Percentiles rank a stretch among this genome's conserved stretches.
phyloP scores from a whole-genome alignment of 1,140 invertebrate genomes.

The Drosophila aff. region DNA sequence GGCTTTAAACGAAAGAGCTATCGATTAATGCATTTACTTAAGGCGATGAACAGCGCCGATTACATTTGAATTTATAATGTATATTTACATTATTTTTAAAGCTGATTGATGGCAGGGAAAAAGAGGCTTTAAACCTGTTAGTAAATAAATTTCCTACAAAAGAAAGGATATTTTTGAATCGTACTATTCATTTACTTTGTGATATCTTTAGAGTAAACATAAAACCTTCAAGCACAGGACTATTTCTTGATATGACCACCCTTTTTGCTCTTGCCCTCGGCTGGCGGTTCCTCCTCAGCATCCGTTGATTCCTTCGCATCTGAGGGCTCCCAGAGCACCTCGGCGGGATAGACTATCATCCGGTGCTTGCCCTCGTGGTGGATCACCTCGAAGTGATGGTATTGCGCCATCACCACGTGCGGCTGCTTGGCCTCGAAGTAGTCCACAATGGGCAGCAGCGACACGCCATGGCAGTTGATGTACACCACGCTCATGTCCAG shows the following conservation, averaged over 20 bases:
- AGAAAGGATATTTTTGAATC: neutral
- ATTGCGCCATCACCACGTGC: constrained; percentile 25
- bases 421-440: constrained; percentile 8
- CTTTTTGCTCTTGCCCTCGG: constrained; percentile 3
- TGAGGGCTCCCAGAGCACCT: constrained; percentile 13
- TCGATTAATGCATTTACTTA: constrained; percentile 30
- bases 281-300: neutral
- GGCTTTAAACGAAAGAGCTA: constrained; percentile 22
- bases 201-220: neutral
- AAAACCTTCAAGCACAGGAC: neutral
- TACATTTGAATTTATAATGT: constrained; percentile 8
- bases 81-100: constrained; percentile 1
- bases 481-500: constrained; percentile 26
- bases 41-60: neutral
- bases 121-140: neutral
- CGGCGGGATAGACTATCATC: constrained; percentile 50
- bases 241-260: neutral
- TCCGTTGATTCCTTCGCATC: no score
- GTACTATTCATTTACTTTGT: neutral
- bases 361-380: neutral
- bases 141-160: neutral
- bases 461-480: constrained; percentile 46
- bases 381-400: constrained; percentile 53
- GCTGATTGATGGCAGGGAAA: constrained; percentile 5
- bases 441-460: constrained; percentile 25